A percentile compares a stretch with the other conserved stretches of the same genome.
These are phyloP conservation scores for Eristalinus aeneus DNA, from an alignment of 2,888 invertebrate species.

Conservation along the genomic window DNA sequence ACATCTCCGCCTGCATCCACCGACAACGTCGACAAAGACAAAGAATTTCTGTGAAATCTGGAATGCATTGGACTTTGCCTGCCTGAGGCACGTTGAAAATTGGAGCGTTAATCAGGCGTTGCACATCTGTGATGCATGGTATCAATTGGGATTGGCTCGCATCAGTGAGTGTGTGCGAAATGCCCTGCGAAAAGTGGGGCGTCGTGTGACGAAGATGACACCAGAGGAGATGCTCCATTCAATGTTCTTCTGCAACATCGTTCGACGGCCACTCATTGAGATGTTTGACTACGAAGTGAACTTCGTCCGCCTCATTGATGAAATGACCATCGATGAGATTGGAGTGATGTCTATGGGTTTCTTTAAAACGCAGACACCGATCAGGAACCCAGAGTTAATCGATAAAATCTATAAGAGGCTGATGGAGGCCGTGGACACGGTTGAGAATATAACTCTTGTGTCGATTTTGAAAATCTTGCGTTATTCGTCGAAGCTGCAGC, in stretches of 20 bases:
- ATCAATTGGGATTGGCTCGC: constrained; percentile 82
- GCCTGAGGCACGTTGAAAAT: constrained; percentile 80
- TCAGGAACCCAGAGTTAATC: constrained; percentile 82
- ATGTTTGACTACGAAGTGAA: constrained; percentile 86
- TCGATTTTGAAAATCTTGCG: constrained; percentile 83
- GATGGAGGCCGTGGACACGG: constrained; percentile 81
- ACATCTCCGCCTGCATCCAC: constrained; percentile 82
- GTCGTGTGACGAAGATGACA: constrained; percentile 83
- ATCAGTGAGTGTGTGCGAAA: constrained; percentile 83
- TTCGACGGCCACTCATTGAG: constrained; percentile 82
- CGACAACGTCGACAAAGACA: constrained; percentile 81
- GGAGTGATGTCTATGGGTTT: constrained; percentile 88
- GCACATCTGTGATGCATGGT: constrained; percentile 85
- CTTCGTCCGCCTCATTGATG: constrained; percentile 81
- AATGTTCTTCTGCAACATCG: constrained; percentile 85
- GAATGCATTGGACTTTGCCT: constrained; percentile 86
- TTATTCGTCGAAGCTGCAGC: constrained; percentile 82
- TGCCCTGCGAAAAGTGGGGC: constrained; percentile 82
- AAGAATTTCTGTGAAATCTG: constrained; percentile 85
- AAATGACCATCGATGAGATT: constrained; percentile 85
- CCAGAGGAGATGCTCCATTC: constrained; percentile 85
- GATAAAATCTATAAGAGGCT: constrained; percentile 82
- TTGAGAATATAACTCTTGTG: constrained; percentile 85
- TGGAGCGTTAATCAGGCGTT: constrained; percentile 83
- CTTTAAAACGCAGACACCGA: constrained; percentile 87